These are phyloP conservation scores for Acrocephalus arundinaceus DNA, from an alignment of 2,113 vertebrate genomes.

Conservation along the genomic window DNA sequence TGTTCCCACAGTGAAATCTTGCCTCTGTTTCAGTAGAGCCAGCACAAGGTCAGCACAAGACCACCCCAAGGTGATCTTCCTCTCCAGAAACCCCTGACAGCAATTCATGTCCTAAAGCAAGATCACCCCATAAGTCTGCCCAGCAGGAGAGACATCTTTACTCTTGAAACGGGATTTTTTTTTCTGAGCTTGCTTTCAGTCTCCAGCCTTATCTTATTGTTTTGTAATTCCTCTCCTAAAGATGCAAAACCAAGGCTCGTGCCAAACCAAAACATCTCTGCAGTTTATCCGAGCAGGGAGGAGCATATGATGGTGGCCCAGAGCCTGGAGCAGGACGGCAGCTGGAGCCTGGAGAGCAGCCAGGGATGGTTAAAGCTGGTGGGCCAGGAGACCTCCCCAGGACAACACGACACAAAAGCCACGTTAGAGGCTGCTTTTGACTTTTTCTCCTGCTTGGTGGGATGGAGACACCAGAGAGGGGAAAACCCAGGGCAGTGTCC, in stretches of 20 bases:
- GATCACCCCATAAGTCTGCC: neutral
- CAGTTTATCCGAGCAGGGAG: neutral
- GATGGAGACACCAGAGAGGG: fast-evolving
- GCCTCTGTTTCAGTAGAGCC: neutral
- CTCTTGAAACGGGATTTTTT: neutral
- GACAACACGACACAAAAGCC: fast-evolving
- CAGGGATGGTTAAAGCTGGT: neutral
- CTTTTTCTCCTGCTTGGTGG: neutral
- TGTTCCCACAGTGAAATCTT: neutral
- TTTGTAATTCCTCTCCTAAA: constrained; percentile 47
- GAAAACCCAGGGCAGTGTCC: neutral
- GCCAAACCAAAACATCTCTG: constrained; percentile 54
- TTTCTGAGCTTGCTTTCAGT: neutral
- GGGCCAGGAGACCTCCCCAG: neutral
- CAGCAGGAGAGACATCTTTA: neutral
- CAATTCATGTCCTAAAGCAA: neutral
- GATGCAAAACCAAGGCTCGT: constrained; percentile 10
- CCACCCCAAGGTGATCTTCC: neutral
- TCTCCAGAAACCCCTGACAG: neutral
- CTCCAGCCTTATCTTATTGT: constrained; percentile 35
- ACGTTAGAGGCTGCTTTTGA: neutral
- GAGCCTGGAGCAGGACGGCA: neutral
- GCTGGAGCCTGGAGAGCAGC: neutral
- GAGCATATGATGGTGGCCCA: neutral
- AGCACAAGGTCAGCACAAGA: neutral